phyloP scores from a whole-genome alignment of 2,888 invertebrate genomes.

The Hypomecis punctinalis region DNA sequence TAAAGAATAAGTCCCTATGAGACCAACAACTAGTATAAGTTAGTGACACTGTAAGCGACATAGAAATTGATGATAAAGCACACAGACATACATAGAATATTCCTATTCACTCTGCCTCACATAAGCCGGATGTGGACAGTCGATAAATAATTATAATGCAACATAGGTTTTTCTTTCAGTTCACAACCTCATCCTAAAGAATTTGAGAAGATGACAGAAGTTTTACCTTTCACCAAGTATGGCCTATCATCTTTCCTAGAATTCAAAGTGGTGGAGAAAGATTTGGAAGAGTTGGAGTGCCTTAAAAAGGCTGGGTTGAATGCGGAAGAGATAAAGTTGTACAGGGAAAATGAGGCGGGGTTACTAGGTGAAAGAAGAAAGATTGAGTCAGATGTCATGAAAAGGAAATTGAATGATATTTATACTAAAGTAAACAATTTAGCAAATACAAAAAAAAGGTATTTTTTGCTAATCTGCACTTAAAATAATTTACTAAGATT shows the following conservation, averaged over 20 bases:
- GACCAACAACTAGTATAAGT: too few relatives aligned
- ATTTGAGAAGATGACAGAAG: constrained; percentile 71
- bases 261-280: constrained; percentile 69
- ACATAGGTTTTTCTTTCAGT: constrained; percentile 47
- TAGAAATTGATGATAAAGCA: too few relatives aligned
- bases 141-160: neutral
- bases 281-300: constrained; percentile 70
- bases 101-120: too few relatives aligned
- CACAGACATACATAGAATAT: too few relatives aligned
- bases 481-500: neutral
- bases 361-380: constrained; percentile 60
- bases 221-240: constrained; percentile 72
- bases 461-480: constrained; percentile 23
- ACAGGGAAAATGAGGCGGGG: constrained; percentile 75
- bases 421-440: constrained; percentile 65
- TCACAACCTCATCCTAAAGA: constrained; percentile 71
- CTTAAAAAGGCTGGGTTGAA: constrained; percentile 78
- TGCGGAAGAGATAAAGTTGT: constrained; percentile 79
- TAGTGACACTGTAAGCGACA: too few relatives aligned
- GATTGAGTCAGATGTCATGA: constrained; percentile 65
- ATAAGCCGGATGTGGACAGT: too few relatives aligned
- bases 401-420: constrained; percentile 61
- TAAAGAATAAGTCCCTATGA: too few relatives aligned
- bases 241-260: constrained; percentile 75
- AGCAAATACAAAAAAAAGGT: constrained; percentile 57